Percentiles rank a stretch among this genome's conserved stretches.
phyloP scores from a whole-genome alignment of 2,113 vertebrate genomes.

The Oncorhynchus mykiss region DNA sequence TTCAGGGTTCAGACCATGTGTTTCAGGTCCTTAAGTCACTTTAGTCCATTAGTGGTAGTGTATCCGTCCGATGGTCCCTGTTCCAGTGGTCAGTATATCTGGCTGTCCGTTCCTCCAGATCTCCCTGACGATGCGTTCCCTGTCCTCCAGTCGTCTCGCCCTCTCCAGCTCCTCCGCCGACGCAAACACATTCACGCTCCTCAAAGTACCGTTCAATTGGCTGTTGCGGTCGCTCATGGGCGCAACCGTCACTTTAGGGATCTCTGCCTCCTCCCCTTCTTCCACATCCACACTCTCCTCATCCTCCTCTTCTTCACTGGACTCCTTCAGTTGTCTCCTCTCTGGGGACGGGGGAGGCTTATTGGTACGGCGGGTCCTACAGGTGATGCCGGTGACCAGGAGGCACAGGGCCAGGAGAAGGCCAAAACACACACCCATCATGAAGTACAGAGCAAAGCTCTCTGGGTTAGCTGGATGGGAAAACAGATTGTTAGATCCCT shows the following conservation, averaged over 20 bases:
- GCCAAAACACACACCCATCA: slow-evolving; percentile 91
- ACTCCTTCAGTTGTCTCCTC: slow-evolving; percentile 65
- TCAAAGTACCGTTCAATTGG: slow-evolving; percentile 74
- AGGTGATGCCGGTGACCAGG: slow-evolving; percentile 85
- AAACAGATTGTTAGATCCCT: not conserved
- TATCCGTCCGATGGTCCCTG: slow-evolving; percentile 82
- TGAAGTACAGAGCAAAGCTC: slow-evolving; percentile 93
- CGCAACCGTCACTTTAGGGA: slow-evolving; percentile 47
- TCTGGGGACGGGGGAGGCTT: slow-evolving; percentile 34
- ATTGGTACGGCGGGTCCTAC: slow-evolving; percentile 59
- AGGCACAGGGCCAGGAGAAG: slow-evolving; percentile 90
- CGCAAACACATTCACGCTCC: slow-evolving; percentile 84
- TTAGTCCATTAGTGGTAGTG: slow-evolving; percentile 81
- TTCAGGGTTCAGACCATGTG: not conserved
- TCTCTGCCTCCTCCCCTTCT: slow-evolving; percentile 51
- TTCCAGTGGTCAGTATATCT: slow-evolving; percentile 83
- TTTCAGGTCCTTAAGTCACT: not conserved
- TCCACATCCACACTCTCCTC: slow-evolving; percentile 58
- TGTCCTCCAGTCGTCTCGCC: slow-evolving; percentile 90
- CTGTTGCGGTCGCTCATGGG: slow-evolving; percentile 58
- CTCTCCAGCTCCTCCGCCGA: slow-evolving; percentile 92
- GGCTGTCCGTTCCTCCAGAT: slow-evolving; percentile 98
- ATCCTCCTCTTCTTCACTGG: slow-evolving; percentile 67
- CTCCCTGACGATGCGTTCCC: slow-evolving; percentile 92
- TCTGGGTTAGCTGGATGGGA: slow-evolving; percentile 82